These are phyloP conservation scores for Propithecus coquereli DNA, from an alignment of 2,113 vertebrate species.

Conservation along the genomic window DNA sequence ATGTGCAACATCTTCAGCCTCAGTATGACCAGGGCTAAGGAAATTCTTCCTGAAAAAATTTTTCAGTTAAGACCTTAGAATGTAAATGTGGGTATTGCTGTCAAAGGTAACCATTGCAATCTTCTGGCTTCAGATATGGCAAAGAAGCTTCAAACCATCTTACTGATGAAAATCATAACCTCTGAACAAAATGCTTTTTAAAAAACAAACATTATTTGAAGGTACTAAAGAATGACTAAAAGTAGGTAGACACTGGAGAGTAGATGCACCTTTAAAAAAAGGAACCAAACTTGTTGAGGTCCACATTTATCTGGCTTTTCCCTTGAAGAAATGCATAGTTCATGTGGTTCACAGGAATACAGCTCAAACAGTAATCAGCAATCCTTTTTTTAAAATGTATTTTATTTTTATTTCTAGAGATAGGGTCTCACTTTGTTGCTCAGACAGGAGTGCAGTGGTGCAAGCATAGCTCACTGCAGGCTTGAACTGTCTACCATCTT, in stretches of 20 bases:
- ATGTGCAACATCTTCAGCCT: background rate
- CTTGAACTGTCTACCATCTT: background rate
- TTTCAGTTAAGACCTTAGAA: background rate
- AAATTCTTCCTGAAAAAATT: background rate
- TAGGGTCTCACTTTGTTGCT: too few relatives aligned
- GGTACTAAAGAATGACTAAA: background rate
- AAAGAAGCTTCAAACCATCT: background rate
- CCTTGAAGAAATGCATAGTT: background rate
- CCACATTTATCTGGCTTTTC: background rate
- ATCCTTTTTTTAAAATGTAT: background rate
- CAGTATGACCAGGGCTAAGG: background rate
- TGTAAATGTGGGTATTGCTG: background rate
- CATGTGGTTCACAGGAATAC: background rate
- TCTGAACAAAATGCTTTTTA: background rate
- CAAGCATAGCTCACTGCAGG: too few relatives aligned
- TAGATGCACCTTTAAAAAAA: background rate
- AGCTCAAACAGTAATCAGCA: background rate
- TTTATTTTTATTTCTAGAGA: too few relatives aligned
- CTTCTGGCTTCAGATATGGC: background rate
- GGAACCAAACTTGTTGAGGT: background rate
- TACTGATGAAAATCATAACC: background rate
- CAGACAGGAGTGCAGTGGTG: too few relatives aligned
- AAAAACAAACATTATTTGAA: background rate
- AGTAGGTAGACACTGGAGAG: background rate
- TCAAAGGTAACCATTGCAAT: background rate